Conservation (phyloP, 2,113 vertebrate genomes). For the Barnardius zonarius region DNA sequence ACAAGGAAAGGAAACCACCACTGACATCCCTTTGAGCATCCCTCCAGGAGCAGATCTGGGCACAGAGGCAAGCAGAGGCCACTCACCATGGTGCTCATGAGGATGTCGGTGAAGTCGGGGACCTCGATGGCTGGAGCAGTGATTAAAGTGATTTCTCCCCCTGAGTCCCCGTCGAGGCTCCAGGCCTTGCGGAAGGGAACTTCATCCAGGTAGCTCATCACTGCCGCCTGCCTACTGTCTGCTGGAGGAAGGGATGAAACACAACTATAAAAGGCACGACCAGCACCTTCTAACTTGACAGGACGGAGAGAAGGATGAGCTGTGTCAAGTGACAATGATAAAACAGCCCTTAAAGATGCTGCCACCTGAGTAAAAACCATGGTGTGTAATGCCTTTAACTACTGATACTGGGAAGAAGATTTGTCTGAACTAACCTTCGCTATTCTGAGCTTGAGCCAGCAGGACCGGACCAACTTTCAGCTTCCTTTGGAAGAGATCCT, state of each 20-base stretch:
- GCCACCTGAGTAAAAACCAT: neutral
- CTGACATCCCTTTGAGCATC: neutral
- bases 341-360: neutral
- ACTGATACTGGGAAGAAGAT: neutral
- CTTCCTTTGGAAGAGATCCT: neutral
- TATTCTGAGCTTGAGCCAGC: neutral
- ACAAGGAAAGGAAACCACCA: neutral
- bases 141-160: conserved; percentile 24
- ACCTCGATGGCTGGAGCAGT: conserved; percentile 58
- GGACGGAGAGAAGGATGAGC: neutral
- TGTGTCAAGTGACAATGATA: neutral
- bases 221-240: neutral
- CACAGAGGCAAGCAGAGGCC: accelerated
- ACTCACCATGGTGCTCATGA: conserved; percentile 86
- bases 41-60: accelerated
- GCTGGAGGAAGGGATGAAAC: neutral
- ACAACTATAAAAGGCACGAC: neutral
- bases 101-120: conserved; percentile 76
- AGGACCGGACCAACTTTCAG: neutral
- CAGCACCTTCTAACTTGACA: neutral
- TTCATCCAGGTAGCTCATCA: conserved; percentile 80
- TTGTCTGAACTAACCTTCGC: neutral
- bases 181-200: conserved; percentile 80
- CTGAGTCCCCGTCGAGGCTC: conserved; percentile 33
- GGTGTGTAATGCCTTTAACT: neutral